Conservation (phyloP, 2,888 invertebrate genomes). For the Parnassius smintheus region DNA sequence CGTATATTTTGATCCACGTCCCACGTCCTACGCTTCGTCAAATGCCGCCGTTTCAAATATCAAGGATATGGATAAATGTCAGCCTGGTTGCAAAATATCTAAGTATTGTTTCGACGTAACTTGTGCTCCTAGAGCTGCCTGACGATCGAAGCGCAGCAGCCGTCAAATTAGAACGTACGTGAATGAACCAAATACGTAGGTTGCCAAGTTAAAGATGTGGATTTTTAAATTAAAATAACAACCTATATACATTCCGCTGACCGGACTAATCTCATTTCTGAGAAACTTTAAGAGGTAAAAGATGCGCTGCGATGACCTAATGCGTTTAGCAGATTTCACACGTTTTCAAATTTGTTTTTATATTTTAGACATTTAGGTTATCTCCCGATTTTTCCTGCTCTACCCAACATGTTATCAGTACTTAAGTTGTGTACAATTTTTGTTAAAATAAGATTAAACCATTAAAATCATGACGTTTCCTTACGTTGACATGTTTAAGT, state of each 20-base stretch:
- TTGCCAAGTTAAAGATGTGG: neutral
- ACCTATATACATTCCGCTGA: too few relatives aligned
- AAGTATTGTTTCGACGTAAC: slow-evolving; percentile 58
- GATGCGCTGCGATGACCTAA: neutral
- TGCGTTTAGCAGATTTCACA: neutral
- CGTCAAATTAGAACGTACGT: slow-evolving; percentile 11
- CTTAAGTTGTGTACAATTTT: too few relatives aligned
- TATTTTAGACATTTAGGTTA: neutral
- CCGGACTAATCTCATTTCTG: neutral
- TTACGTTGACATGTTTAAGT: too few relatives aligned
- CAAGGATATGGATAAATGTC: slow-evolving; percentile 78
- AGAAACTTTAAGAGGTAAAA: neutral
- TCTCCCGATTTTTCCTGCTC: neutral
- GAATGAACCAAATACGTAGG: slow-evolving; percentile 1
- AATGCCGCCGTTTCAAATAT: slow-evolving; percentile 73
- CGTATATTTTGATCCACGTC: slow-evolving; percentile 44
- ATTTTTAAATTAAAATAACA: too few relatives aligned
- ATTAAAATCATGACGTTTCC: too few relatives aligned
- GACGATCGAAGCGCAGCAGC: slow-evolving; percentile 34
- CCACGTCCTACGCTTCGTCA: slow-evolving; percentile 67
- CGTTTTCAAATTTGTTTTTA: neutral
- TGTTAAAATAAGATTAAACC: too few relatives aligned
- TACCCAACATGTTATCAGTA: too few relatives aligned
- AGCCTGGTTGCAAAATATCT: slow-evolving; percentile 59
- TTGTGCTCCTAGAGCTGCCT: slow-evolving; percentile 45